Percentiles rank a stretch among this genome's conserved stretches.
These are phyloP conservation scores for Plecturocebus donacophilus DNA, from an alignment of 2,113 vertebrate genomes.

Conservation along the genomic window DNA sequence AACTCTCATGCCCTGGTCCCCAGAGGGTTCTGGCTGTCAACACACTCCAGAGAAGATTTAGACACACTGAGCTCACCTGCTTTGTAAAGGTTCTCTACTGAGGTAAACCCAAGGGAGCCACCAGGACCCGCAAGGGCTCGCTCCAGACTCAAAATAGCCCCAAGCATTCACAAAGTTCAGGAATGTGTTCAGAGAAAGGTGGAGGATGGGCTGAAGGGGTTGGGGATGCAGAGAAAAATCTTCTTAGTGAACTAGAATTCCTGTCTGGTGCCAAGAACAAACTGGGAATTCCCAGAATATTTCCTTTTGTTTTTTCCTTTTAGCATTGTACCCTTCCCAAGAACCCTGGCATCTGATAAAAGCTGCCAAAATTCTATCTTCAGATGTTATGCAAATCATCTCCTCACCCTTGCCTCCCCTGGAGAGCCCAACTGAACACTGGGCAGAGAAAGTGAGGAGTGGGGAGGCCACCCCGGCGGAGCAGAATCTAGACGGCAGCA, in stretches of 20 bases:
- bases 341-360: slow-evolving; percentile 25
- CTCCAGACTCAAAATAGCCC: background rate
- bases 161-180: background rate
- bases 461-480: too few relatives aligned
- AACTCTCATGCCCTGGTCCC: background rate
- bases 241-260: background rate
- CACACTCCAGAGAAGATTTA: background rate
- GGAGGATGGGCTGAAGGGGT: accelerated
- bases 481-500: background rate
- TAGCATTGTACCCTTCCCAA: slow-evolving; percentile 19
- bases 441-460: background rate
- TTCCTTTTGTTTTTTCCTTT: slow-evolving; percentile 72
- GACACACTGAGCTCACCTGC: background rate
- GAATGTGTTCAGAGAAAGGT: background rate
- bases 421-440: background rate
- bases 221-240: background rate
- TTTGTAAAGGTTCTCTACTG: background rate
- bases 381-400: background rate
- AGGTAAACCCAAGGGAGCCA: background rate
- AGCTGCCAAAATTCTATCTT: slow-evolving; percentile 35
- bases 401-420: background rate
- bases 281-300: slow-evolving; percentile 71
- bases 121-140: background rate
- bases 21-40: background rate
- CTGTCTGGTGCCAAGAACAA: slow-evolving; percentile 48